These are phyloP conservation scores for Porphyrio hochstetteri DNA, from an alignment of 2,113 vertebrate species.

Conservation along the genomic window DNA sequence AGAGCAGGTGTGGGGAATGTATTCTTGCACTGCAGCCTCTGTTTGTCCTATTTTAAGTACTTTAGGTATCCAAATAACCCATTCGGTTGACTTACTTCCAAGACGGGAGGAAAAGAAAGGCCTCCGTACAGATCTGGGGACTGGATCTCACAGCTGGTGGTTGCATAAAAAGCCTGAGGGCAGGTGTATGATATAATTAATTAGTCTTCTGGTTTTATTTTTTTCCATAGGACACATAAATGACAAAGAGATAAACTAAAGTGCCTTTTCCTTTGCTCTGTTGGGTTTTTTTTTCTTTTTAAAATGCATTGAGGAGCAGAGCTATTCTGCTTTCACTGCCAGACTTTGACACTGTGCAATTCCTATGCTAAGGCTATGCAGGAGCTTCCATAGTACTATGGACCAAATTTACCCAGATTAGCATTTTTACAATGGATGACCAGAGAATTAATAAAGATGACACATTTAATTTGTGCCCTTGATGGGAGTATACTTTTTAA, in stretches of 20 bases:
- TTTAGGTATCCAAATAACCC: neutral
- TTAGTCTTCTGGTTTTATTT: neutral
- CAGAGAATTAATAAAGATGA: neutral
- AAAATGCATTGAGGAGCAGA: neutral
- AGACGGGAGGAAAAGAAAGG: neutral
- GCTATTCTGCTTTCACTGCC: neutral
- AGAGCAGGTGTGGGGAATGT: neutral
- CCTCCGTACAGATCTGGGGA: neutral
- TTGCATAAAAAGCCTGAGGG: neutral
- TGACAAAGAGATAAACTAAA: neutral
- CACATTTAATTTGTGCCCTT: neutral
- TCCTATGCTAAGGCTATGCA: neutral
- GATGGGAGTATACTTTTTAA: neutral
- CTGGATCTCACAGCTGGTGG: neutral
- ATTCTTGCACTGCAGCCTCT: neutral
- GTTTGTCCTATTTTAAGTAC: neutral
- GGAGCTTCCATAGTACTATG: neutral
- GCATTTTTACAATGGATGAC: neutral
- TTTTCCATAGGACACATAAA: neutral
- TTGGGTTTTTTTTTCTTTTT: neutral
- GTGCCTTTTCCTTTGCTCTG: neutral
- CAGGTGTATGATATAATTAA: neutral
- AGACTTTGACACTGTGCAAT: neutral
- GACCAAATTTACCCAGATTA: neutral
- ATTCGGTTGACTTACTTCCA: neutral